phyloP scores from a whole-genome alignment of 1,140 invertebrate species.

The Manduca sexta region DNA sequence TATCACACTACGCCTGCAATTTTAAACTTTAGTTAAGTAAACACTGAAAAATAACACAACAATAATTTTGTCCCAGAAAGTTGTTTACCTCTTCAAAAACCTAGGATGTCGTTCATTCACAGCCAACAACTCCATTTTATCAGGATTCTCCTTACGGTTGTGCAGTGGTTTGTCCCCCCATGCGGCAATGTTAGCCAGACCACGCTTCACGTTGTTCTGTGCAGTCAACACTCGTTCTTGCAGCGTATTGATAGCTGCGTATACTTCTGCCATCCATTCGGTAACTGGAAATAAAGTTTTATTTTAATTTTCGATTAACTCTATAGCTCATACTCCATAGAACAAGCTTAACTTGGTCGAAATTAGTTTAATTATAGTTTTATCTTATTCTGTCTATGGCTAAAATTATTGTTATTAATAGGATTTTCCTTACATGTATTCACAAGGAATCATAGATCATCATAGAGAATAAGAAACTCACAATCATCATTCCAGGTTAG shows the following conservation, averaged over 20 bases:
- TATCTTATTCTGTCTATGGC: too few species aligned
- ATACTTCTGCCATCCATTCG: constrained; percentile 68
- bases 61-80: too few species aligned
- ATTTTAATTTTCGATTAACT: too few species aligned
- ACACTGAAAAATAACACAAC: neutral
- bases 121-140: constrained; percentile 56
- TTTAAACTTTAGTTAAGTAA: constrained; percentile 8
- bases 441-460: too few species aligned
- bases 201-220: constrained; percentile 77
- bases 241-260: constrained; percentile 68
- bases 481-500: constrained; percentile 82
- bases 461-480: constrained; percentile 64
- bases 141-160: constrained; percentile 65
- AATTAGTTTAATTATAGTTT: too few species aligned
- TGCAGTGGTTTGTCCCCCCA: constrained; percentile 83
- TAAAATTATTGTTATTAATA: too few species aligned
- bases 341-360: too few species aligned
- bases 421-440: too few species aligned
- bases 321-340: too few species aligned
- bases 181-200: constrained; percentile 74
- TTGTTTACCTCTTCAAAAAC: constrained; percentile 36
- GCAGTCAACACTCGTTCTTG: constrained; percentile 78
- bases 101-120: constrained; percentile 52
- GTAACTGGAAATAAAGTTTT: constrained; percentile 30
- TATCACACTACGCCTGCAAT: constrained; percentile 45